Percentiles rank a stretch among this genome's conserved stretches.
phyloP scores from a whole-genome alignment of 2,113 vertebrate species.

The Saimiri boliviensis region DNA sequence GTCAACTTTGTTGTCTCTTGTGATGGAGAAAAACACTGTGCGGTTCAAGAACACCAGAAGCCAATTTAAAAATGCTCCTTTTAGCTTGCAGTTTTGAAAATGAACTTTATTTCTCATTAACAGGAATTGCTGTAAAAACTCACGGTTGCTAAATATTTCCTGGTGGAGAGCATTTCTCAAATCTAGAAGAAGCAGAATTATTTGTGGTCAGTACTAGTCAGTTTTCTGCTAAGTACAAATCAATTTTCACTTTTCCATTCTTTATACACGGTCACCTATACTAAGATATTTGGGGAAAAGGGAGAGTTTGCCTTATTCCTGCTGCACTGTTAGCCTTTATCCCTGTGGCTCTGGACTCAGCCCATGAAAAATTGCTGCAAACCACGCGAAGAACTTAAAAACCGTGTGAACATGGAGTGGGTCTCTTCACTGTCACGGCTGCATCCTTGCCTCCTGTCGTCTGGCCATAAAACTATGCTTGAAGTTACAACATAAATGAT shows the following conservation, averaged over 20 bases:
- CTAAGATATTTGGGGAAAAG: not conserved
- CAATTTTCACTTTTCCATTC: not conserved
- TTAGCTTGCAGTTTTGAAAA: conserved; percentile 44
- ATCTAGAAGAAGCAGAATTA: not conserved
- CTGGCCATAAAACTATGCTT: not conserved
- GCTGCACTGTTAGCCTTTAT: not conserved
- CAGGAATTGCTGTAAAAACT: not conserved
- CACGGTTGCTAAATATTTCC: not conserved
- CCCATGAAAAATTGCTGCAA: not conserved
- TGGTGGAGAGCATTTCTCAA: not conserved
- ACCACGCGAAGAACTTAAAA: not conserved
- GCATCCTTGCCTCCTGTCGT: not conserved
- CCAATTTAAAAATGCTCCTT: not conserved
- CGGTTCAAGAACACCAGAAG: conserved; percentile 32
- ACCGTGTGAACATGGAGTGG: not conserved
- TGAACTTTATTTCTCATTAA: conserved; percentile 30
- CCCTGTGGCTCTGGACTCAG: not conserved
- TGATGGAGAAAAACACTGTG: conserved; percentile 48
- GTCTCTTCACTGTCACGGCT: not conserved
- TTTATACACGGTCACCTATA: not conserved
- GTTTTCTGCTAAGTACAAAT: conserved; percentile 18
- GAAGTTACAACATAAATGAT: not conserved
- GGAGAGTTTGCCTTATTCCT: not conserved
- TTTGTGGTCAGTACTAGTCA: not conserved
- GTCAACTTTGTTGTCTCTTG: conserved; percentile 64